Base-by-base conservation (phyloP, 2,113 vertebrate genomes). In the Pangasianodon gigas region DNA sequence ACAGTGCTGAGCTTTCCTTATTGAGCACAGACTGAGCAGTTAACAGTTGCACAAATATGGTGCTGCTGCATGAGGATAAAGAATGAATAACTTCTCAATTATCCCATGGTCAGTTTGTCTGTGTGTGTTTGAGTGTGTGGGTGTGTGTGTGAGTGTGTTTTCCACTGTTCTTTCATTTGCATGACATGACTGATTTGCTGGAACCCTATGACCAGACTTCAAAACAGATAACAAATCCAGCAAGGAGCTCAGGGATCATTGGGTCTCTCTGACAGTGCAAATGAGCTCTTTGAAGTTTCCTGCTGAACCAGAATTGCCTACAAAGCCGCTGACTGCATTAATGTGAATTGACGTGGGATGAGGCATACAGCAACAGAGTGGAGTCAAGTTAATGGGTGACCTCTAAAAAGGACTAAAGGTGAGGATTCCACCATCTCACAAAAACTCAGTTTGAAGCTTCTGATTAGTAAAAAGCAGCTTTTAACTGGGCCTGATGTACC, bases 131-230 rank as follows among this genome's bases (percentile, higher is more conserved):
- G 19, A 65, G 71, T 52, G 51, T 60, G 6, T 74, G 74, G 7
- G 74, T 77, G 19, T 2, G 69, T 37, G 60, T 62, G 74, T 80
- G 54, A 29, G 56, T 54, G 19, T 79, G 2, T 80, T 89, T 89
- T 85, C 46, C 58, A 41, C 69, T 51, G n/a, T 88, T 54, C 32
- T 71, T 71, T 88, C 44, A 54, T 71, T 74, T 87, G 71, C 86
- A 87, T 77, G 77, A 89, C 88, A 89, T 77, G 69, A 79, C 82
- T 85, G 69, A 85, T 75, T 85, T 29, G n/a, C 48, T 89, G 62
- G 32, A 89, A 84, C 37, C 51, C 80, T 87, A 74, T 56, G n/a
- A 41, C 65, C 44, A 79, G 83, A 85, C 83, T 65, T 79, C 71
- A 79, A 79, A 89, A 84, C 71, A 77, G 32, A 77, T 44, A 77